Evolutionary conservation across 1,140 invertebrate genomes (phyloP).

Genomic region (Formica exsecta): DNA sequence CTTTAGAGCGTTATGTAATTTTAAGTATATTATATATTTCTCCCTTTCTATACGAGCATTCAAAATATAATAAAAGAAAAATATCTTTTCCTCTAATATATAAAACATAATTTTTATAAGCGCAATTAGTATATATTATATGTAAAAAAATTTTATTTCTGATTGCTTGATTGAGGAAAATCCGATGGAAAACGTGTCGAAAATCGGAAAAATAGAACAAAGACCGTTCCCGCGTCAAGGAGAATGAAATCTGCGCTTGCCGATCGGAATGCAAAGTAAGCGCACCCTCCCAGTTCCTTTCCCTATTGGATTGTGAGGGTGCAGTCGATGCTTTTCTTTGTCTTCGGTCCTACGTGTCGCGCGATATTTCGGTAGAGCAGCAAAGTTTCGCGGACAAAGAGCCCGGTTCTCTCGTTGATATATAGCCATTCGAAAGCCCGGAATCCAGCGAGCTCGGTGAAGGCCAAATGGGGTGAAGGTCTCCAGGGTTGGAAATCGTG

Average conservation of each 20-base stretch:
- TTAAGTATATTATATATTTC: not conserved
- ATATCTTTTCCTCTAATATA: not conserved
- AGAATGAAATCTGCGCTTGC: not conserved
- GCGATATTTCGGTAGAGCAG: conserved; percentile 53
- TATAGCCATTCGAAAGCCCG: conserved; percentile 73
- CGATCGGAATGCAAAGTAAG: conserved; percentile 1
- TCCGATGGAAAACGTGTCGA: not conserved
- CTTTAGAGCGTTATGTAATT: not conserved
- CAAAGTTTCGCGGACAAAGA: conserved; percentile 70
- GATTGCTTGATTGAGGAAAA: not conserved
- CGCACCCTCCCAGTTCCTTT: not conserved
- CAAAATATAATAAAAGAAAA: conserved; percentile 7
- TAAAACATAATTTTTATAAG: not conserved
- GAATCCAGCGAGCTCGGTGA: conserved; percentile 85
- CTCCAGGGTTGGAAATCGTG: conserved; percentile 77
- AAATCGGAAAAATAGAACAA: conserved; percentile 22
- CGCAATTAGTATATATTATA: not conserved
- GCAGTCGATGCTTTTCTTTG: conserved; percentile 41
- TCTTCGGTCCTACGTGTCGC: conserved; percentile 51
- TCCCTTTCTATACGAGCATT: not conserved
- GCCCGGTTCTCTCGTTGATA: conserved; percentile 52
- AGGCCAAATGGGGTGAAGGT: conserved; percentile 87
- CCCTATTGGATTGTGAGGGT: not conserved
- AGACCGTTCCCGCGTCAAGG: not conserved
- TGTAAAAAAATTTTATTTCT: not conserved